A percentile compares a stretch with the other conserved stretches of the same genome.
phyloP scores from a whole-genome alignment of 2,888 invertebrate genomes.

The Marasmarcha lunaedactyla region DNA sequence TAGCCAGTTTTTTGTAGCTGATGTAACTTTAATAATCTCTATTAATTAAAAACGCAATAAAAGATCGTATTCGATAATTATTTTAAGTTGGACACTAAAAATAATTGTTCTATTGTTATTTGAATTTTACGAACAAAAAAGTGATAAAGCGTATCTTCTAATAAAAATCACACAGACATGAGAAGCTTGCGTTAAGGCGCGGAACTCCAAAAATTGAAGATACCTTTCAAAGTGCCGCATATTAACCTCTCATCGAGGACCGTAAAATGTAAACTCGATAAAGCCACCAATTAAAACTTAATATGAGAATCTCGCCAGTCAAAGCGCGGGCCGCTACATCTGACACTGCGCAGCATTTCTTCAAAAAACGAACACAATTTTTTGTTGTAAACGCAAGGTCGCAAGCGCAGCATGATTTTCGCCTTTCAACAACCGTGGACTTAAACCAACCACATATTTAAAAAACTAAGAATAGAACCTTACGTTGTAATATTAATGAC shows the following conservation, averaged over 20 bases:
- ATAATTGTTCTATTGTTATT: not conserved
- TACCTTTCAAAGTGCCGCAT: constrained; percentile 69
- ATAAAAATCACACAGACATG: constrained; percentile 35
- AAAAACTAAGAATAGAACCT: not conserved
- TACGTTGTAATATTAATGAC: not conserved
- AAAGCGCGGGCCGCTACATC: constrained; percentile 67
- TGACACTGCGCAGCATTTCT: constrained; percentile 60
- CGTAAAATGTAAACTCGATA: constrained; percentile 72
- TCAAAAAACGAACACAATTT: constrained; percentile 60
- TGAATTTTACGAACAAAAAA: not conserved
- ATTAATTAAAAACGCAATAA: constrained; percentile 4
- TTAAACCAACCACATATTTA: not conserved
- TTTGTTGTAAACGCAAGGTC: constrained; percentile 56
- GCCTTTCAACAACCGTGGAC: constrained; percentile 42
- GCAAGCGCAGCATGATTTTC: constrained; percentile 62
- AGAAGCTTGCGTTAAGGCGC: constrained; percentile 43
- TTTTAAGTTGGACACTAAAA: not conserved
- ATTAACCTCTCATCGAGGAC: constrained; percentile 70
- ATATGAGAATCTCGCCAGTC: constrained; percentile 69
- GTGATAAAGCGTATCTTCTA: constrained; percentile 18
- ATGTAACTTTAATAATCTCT: constrained; percentile 6
- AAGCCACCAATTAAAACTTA: constrained; percentile 72
- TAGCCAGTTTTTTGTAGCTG: not conserved
- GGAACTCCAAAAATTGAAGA: constrained; percentile 61
- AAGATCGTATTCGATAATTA: not conserved